Evolutionary conservation across 92 coral and sea anemone genomes (phyloP).

Genomic region (Epizoanthus scotinus): DNA sequence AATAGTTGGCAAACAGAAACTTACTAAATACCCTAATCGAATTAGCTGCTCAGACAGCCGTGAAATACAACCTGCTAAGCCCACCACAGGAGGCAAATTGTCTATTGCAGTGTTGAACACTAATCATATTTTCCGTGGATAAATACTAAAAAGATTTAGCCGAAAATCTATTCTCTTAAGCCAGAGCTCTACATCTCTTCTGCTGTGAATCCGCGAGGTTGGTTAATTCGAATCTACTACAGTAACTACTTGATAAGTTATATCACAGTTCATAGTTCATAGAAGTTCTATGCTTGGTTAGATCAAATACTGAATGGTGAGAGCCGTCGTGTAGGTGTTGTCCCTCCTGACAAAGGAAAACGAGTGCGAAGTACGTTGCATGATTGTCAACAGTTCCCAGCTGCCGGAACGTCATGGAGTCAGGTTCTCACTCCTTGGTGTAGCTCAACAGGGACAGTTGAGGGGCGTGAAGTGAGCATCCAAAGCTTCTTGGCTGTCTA

Average conservation of each 20-base stretch:
- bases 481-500: constrained; percentile 36
- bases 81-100: constrained; percentile 27
- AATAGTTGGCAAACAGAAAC: constrained; percentile 32
- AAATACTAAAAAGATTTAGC: not conserved
- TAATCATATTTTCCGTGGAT: not conserved
- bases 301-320: no score
- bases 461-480: constrained; percentile 40
- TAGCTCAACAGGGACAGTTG: constrained; percentile 32
- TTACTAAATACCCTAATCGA: constrained; percentile 18
- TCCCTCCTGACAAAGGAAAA: not conserved
- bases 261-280: no score
- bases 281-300: no score
- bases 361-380: not conserved
- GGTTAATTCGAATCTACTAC: not conserved
- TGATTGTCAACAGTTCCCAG: not conserved
- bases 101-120: constrained; percentile 3
- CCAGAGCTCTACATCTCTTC: no score
- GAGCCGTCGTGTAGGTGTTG: not conserved
- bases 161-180: not conserved
- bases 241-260: not conserved
- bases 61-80: constrained; percentile 1
- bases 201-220: not conserved
- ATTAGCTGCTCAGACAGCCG: constrained; percentile 10
- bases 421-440: not conserved
- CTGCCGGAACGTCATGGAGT: constrained; percentile 32